Conservation (phyloP, 2,888 invertebrate species). For the Chaitophorus viminalis region DNA sequence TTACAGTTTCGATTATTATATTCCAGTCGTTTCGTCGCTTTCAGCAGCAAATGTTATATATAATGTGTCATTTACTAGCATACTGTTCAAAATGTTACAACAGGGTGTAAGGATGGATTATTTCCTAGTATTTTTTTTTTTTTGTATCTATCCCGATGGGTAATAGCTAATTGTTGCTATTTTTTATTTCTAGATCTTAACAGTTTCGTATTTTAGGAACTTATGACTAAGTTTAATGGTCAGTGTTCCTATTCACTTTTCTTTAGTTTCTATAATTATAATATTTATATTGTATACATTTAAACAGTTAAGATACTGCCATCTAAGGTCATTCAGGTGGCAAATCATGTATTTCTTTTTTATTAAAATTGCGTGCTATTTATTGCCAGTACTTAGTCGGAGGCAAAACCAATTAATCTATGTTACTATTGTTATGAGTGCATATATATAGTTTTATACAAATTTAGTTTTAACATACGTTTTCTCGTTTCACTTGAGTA, state of each 20-base stretch:
- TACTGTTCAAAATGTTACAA: conserved; percentile 15
- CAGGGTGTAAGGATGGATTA: background rate
- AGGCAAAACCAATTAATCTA: background rate
- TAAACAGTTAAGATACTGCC: too few species aligned
- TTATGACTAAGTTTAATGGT: too few species aligned
- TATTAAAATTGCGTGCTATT: background rate
- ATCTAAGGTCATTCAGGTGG: background rate
- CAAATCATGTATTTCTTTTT: background rate
- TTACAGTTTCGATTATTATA: conserved; percentile 4
- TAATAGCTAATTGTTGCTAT: background rate
- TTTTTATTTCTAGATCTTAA: too few species aligned
- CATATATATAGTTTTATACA: background rate
- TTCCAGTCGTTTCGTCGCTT: conserved; percentile 7
- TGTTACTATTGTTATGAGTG: background rate
- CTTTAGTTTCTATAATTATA: too few species aligned
- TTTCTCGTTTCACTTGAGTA: background rate
- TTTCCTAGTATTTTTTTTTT: background rate
- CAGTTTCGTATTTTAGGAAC: too few species aligned
- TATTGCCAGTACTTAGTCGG: background rate
- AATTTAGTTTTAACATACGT: background rate
- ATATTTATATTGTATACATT: too few species aligned
- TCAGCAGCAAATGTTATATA: background rate
- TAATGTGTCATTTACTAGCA: background rate
- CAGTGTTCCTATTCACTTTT: too few species aligned
- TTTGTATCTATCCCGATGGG: background rate